Conservation (phyloP, 2,797 vertebrate genomes). For the Paramormyrops hopkinsi region DNA sequence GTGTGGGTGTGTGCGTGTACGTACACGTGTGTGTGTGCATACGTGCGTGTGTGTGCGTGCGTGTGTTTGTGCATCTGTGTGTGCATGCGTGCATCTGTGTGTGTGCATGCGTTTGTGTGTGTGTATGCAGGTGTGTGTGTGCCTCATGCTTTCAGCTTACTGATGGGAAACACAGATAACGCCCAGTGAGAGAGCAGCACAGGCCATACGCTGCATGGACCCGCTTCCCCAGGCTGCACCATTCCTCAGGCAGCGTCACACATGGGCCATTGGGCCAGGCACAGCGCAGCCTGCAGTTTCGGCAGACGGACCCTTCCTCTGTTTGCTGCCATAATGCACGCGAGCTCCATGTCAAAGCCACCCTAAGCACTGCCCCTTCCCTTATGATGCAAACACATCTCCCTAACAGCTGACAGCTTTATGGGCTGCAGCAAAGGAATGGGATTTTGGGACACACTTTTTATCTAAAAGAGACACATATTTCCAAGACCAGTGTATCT, state of each 20-base stretch:
- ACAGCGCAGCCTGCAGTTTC: not conserved
- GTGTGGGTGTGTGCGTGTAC: slow-evolving; percentile 7
- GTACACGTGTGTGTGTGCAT: not conserved
- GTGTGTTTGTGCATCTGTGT: not conserved
- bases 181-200: not conserved
- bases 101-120: not conserved
- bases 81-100: not conserved
- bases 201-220: not conserved
- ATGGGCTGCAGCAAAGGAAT: slow-evolving; percentile 31
- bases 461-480: not conserved
- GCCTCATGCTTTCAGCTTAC: not conserved
- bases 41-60: not conserved
- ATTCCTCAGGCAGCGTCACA: not conserved
- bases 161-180: slow-evolving; percentile 14
- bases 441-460: slow-evolving; percentile 34
- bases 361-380: not conserved
- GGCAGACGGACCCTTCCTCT: slow-evolving; percentile 13
- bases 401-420: slow-evolving; percentile 38
- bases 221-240: slow-evolving; percentile 9
- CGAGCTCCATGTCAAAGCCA: slow-evolving; percentile 14
- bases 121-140: slow-evolving; percentile 19
- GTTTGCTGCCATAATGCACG: slow-evolving; percentile 28
- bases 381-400: slow-evolving; percentile 35
- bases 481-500: not conserved
- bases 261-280: not conserved